Conservation (phyloP, 2,113 vertebrate species). For the Peromyscus leucopus region DNA sequence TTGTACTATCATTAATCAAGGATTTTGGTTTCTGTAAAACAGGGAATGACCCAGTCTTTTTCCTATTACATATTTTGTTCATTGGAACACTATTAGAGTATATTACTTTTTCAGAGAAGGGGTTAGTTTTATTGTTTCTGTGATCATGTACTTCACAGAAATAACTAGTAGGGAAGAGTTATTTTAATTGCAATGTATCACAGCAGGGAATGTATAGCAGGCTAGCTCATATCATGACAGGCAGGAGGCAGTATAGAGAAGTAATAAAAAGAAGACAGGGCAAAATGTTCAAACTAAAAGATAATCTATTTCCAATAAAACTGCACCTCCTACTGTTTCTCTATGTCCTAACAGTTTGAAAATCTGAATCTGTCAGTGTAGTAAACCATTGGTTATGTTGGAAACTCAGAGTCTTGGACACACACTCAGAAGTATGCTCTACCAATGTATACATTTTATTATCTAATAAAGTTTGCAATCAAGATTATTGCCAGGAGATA, state of each 20-base stretch:
- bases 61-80: background rate
- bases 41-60: background rate
- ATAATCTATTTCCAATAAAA: background rate
- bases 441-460: background rate
- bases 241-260: background rate
- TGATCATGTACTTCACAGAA: background rate
- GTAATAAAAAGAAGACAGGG: background rate
- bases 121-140: background rate
- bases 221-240: background rate
- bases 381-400: background rate
- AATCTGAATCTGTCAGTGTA: too few relatives aligned
- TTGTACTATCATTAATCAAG: constrained; percentile 24
- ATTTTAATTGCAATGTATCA: too few relatives aligned
- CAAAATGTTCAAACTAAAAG: background rate
- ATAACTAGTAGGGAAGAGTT: background rate
- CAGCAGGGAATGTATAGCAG: too few relatives aligned
- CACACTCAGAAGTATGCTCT: background rate
- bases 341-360: background rate
- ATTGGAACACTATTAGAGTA: background rate
- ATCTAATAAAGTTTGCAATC: background rate
- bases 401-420: background rate
- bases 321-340: background rate
- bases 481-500: background rate
- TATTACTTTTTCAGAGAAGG: background rate
- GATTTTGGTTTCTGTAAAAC: background rate